Conservation (phyloP, 2,888 invertebrate genomes). For the Drosophila ustulata region DNA sequence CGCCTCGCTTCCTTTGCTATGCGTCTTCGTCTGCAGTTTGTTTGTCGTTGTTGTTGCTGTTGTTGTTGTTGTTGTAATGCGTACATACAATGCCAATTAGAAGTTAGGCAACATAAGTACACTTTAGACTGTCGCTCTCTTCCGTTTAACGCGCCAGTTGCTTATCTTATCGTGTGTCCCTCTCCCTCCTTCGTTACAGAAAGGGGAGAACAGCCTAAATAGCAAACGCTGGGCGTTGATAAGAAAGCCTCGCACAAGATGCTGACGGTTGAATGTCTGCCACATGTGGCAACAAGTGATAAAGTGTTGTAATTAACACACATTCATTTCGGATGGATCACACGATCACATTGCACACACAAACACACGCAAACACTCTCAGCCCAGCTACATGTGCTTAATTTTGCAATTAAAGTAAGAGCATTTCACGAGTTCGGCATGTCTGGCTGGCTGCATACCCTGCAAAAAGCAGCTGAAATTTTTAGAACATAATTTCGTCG, state of each 20-base stretch:
- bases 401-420: constrained; percentile 30
- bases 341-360: constrained; percentile 30
- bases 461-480: constrained; percentile 12
- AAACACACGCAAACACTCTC: constrained; percentile 11
- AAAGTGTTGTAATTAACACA: constrained; percentile 75
- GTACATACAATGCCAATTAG: constrained; percentile 74
- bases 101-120: constrained; percentile 60
- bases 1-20: background rate
- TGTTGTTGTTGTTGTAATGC: constrained; percentile 27
- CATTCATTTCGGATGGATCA: constrained; percentile 58
- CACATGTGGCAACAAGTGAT: constrained; percentile 49
- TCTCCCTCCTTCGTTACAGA: background rate
- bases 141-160: constrained; percentile 10
- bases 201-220: constrained; percentile 14
- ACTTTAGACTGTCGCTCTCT: constrained; percentile 6
- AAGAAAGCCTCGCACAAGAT: constrained; percentile 28
- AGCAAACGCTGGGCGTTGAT: constrained; percentile 24
- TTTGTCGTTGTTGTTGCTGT: constrained; percentile 17
- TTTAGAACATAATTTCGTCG: background rate
- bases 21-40: background rate
- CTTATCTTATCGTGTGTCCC: constrained; percentile 60
- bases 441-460: constrained; percentile 7
- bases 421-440: background rate
- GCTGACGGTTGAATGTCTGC: constrained; percentile 24
- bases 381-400: constrained; percentile 1